Evolutionary conservation across 2,888 invertebrate genomes (phyloP).

Genomic region (Azorinus chamasolen): DNA sequence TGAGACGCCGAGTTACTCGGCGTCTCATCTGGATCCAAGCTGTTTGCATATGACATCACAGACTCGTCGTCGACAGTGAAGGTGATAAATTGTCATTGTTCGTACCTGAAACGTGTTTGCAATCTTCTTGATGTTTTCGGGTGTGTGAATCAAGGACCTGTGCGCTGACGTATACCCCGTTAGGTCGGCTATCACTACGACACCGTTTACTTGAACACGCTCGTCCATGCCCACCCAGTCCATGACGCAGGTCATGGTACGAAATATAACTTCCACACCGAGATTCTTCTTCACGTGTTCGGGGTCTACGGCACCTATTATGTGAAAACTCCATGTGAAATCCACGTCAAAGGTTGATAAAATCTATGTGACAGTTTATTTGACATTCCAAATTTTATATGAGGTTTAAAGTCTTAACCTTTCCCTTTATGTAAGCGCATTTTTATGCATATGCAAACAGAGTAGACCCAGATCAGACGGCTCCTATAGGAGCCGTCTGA

Average conservation of each 20-base stretch:
- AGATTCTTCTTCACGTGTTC: constrained; percentile 9
- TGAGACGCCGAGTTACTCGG: too few species aligned
- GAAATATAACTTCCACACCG: constrained; percentile 7
- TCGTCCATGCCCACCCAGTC: constrained; percentile 43
- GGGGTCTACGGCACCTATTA: constrained; percentile 16
- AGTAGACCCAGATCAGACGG: too few species aligned
- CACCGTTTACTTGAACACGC: constrained; percentile 47
- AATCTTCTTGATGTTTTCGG: constrained; percentile 22
- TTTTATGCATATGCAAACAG: too few species aligned
- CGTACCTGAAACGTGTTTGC: constrained; percentile 5
- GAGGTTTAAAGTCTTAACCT: too few species aligned
- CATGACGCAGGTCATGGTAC: constrained; percentile 1
- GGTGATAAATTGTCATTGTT: neutral
- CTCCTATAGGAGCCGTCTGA: too few species aligned
- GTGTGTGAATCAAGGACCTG: constrained; percentile 16
- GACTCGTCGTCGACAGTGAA: neutral
- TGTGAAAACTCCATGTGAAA: too few species aligned
- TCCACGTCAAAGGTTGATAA: too few species aligned
- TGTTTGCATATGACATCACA: neutral
- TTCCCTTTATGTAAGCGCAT: too few species aligned
- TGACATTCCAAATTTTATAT: too few species aligned
- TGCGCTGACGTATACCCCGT: constrained; percentile 32
- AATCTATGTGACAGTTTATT: too few species aligned
- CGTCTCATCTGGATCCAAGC: neutral
- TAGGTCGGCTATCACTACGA: constrained; percentile 30